Evolutionary conservation across 2,888 invertebrate species (phyloP).

Genomic region (Hemicrepidius hirtus): DNA sequence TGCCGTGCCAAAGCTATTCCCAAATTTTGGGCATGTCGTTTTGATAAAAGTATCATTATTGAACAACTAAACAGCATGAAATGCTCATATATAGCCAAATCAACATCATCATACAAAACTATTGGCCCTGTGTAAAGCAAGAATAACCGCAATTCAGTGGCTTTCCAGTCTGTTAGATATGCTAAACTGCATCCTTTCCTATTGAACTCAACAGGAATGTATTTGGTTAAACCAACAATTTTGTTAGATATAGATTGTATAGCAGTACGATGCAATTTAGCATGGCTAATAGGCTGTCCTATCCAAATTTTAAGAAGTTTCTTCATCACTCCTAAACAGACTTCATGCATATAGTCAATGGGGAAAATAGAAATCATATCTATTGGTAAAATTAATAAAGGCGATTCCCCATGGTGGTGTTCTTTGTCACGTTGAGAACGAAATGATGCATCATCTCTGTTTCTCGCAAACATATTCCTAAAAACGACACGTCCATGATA

Average conservation of each 20-base stretch:
- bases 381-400: not conserved
- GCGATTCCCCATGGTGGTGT: not conserved
- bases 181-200: not conserved
- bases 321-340: constrained; percentile 2
- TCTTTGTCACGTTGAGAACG: not conserved
- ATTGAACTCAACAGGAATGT: constrained; percentile 15
- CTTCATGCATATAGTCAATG: too few relatives aligned
- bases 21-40: not conserved
- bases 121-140: not conserved
- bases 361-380: too few relatives aligned
- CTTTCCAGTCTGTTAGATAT: not conserved
- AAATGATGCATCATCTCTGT: not conserved
- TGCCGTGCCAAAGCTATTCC: constrained; percentile 8
- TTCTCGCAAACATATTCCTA: not conserved
- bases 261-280: not conserved
- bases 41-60: not conserved
- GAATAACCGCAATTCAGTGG: too few relatives aligned
- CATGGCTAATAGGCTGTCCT: not conserved
- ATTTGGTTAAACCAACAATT: not conserved
- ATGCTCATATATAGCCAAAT: constrained; percentile 14
- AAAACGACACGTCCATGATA: constrained; percentile 14
- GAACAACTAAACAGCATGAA: not conserved
- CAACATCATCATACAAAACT: not conserved
- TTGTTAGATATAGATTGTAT: not conserved
- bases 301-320: not conserved